Evolutionary conservation across 2,888 invertebrate species (phyloP), one percentile per base, ranked within the genome.

Genomic region (Dione juno): DNA sequence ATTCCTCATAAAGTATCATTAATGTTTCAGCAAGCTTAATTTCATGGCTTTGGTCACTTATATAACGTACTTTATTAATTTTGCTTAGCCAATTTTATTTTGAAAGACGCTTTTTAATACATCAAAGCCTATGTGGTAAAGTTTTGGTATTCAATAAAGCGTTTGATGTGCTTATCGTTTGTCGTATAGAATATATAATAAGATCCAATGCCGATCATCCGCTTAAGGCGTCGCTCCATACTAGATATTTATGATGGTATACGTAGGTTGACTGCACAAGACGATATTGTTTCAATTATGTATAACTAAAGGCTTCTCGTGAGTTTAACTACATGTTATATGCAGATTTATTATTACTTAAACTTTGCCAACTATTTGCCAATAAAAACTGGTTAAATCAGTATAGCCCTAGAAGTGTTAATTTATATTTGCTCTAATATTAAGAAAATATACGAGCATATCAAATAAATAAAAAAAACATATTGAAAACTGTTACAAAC

Each of bases 141-240:
- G 45, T 61, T 64, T 69, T 67, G 73, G 72, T 74, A 77, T 77
- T 74, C 76, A 76, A 74, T 57, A 74, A 72, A 74, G 74, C 76
- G 69, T 64, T 58, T 28, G 69, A 66, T 67, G 70, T 69, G 74
- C 59, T 64, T 74, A 74, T 72, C 69, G 65, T 21, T 63, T 66
- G 66, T n/a, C 64, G 75, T 37, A 53, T 61, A 61, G 77, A 73
- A 78, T 78, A 74, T 74, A 19, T 72, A 75, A 76, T 73, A 50
- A 68, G 67, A 66, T 66, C 64, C 67, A 73, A 66, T 67, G 71
- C 64, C 72, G 68, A 65, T 66, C 66, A 68, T 58, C 72, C 75
- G 65, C 43, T 65, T 77, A 70, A 64, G 75, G 75, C 53, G 28
- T 64, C 67, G 57, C 45, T 50, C 75, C 75, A 72, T 74, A 76